Conservation (phyloP, 2,113 vertebrate species). For the Paraplagusia blochii region DNA sequence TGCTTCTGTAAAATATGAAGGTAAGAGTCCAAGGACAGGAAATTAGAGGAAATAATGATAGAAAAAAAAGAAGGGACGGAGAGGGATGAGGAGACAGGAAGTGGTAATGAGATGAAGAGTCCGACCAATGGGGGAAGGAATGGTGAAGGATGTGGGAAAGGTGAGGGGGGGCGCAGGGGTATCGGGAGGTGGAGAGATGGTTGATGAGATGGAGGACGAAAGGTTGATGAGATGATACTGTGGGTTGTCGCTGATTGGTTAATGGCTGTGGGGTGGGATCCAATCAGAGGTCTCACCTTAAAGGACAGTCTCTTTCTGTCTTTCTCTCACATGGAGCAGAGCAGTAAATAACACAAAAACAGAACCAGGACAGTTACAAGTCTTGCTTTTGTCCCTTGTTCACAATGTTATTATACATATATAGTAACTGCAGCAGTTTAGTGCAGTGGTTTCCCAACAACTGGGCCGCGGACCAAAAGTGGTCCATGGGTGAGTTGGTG, state of each 20-base stretch:
- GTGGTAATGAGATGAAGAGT: conserved; percentile 20
- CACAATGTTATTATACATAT: too few relatives aligned
- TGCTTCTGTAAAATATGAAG: neutral
- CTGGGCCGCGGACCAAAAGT: too few relatives aligned
- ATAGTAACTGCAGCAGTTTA: too few relatives aligned
- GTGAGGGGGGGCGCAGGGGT: neutral
- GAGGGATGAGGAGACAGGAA: neutral
- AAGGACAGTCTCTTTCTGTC: conserved; percentile 2
- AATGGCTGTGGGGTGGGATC: conserved; percentile 18
- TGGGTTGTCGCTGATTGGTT: conserved; percentile 37
- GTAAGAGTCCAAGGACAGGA: conserved; percentile 21
- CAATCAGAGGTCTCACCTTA: conserved; percentile 9
- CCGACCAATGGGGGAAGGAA: neutral
- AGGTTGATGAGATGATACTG: conserved; percentile 26
- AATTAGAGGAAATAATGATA: conserved; percentile 29
- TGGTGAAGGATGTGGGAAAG: neutral
- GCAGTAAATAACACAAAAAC: neutral
- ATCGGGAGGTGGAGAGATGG: conserved; percentile 12
- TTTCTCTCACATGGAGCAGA: neutral
- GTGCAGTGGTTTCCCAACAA: too few relatives aligned
- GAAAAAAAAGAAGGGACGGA: conserved; percentile 9
- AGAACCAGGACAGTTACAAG: neutral
- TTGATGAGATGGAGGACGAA: conserved; percentile 17
- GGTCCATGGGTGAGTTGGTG: too few relatives aligned
- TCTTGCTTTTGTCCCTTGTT: too few relatives aligned